Percentiles rank a stretch among this genome's conserved stretches.
Evolutionary conservation across 1,140 invertebrate species (phyloP).

Genomic region (Papilio dardanus): DNA sequence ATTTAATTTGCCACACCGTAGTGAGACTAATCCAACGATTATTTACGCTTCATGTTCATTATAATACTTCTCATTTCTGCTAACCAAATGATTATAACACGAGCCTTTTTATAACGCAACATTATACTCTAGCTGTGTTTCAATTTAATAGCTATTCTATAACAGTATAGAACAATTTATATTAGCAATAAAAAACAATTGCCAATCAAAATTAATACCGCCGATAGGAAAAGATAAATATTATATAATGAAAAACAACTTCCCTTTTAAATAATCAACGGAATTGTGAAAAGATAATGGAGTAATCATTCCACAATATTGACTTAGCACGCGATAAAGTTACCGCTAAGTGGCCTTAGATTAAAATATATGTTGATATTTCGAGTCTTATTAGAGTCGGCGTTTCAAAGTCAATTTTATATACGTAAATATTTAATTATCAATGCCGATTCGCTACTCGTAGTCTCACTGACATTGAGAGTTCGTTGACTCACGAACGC

Average conservation of each 20-base stretch:
- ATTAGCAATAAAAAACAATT: not conserved
- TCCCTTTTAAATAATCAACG: constrained; percentile 34
- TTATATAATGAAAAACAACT: constrained; percentile 25
- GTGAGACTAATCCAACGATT: constrained; percentile 47
- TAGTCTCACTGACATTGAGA: constrained; percentile 72
- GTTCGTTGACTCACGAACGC: constrained; percentile 71
- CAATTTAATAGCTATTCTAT: not conserved
- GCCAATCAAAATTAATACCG: constrained; percentile 12
- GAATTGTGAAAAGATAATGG: constrained; percentile 36
- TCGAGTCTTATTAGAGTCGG: constrained; percentile 41
- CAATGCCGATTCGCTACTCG: constrained; percentile 54
- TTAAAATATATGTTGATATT: constrained; percentile 41
- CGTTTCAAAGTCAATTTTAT: constrained; percentile 51
- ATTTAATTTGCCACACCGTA: constrained; percentile 46
- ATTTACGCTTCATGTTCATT: constrained; percentile 45
- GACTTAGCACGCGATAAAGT: constrained; percentile 44
- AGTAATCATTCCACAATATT: constrained; percentile 37
- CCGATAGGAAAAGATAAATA: constrained; percentile 15
- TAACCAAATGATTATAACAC: constrained; percentile 24
- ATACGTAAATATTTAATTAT: constrained; percentile 58
- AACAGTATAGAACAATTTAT: not conserved
- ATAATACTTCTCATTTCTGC: constrained; percentile 41
- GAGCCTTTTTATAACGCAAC: not conserved
- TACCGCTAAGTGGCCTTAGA: constrained; percentile 39
- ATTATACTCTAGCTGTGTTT: not conserved